Evolutionary conservation across 2,888 invertebrate species (phyloP).

Genomic region (Eristalinus aeneus): DNA sequence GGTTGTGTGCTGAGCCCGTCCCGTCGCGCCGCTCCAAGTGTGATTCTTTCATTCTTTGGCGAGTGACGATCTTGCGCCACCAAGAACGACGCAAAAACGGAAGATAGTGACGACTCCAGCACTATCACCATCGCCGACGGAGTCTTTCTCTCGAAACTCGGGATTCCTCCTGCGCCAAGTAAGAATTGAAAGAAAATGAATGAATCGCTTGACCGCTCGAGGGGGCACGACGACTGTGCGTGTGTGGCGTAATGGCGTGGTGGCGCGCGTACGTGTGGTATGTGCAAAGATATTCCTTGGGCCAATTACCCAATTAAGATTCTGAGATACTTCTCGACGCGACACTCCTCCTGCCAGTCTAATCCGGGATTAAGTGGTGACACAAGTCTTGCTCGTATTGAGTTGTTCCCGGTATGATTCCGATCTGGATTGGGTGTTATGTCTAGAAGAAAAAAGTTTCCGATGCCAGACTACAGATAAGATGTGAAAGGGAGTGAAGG

Average conservation of each 20-base stretch:
- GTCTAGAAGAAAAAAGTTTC: conserved; percentile 23
- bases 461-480: conserved; percentile 42
- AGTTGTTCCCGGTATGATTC: conserved; percentile 37
- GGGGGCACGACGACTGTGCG: conserved; percentile 36
- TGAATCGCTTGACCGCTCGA: conserved; percentile 48
- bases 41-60: conserved; percentile 54
- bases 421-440: conserved; percentile 2
- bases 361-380: conserved; percentile 67
- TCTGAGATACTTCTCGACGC: conserved; percentile 55
- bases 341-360: conserved; percentile 27
- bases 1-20: conserved; percentile 26
- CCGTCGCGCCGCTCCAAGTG: conserved; percentile 32
- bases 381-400: conserved; percentile 50
- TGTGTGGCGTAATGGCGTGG: background rate
- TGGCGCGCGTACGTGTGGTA: conserved; percentile 46
- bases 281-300: conserved; percentile 71
- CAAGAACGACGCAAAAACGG: conserved; percentile 43
- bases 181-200: conserved; percentile 46
- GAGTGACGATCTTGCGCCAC: conserved; percentile 64
- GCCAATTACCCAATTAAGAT: conserved; percentile 75
- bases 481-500: background rate
- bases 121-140: background rate
- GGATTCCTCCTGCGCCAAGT: conserved; percentile 9
- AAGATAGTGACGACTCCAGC: background rate
- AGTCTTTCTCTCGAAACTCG: background rate